Evolutionary conservation across 2,888 invertebrate genomes (phyloP).

Genomic region (Drosophila hamatofila): DNA sequence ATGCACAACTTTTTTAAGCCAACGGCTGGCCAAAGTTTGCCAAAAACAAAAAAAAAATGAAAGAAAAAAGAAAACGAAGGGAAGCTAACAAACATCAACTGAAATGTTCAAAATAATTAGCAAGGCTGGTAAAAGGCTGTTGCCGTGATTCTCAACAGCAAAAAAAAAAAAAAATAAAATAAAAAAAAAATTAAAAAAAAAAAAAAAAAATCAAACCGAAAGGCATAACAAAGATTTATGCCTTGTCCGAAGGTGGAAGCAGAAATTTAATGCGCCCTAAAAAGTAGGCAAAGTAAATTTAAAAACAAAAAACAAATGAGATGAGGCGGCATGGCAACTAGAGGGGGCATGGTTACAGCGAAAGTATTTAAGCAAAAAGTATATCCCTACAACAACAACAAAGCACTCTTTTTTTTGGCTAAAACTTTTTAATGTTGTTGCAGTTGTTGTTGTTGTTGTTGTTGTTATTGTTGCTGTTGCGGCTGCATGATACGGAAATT

Average conservation of each 20-base stretch:
- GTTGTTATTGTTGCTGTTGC: slow-evolving; percentile 39
- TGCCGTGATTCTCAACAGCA: slow-evolving; percentile 41
- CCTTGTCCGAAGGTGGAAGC: slow-evolving; percentile 58
- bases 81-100: slow-evolving; percentile 23
- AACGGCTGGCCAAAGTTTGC: slow-evolving; percentile 15
- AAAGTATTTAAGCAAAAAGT: slow-evolving; percentile 73
- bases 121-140: slow-evolving; percentile 29
- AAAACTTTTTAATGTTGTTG: slow-evolving; percentile 62
- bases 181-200: neutral
- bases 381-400: slow-evolving; percentile 47
- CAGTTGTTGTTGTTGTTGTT: slow-evolving; percentile 31
- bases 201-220: neutral
- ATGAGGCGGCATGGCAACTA: slow-evolving; percentile 18
- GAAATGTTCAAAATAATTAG: slow-evolving; percentile 56
- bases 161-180: slow-evolving; percentile 1
- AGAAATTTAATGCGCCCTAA: slow-evolving; percentile 68
- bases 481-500: slow-evolving; percentile 74
- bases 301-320: slow-evolving; percentile 11
- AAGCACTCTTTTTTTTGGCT: slow-evolving; percentile 47
- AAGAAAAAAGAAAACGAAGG: neutral
- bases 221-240: slow-evolving; percentile 76
- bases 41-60: neutral
- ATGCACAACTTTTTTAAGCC: slow-evolving; percentile 42
- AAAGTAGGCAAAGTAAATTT: slow-evolving; percentile 47
- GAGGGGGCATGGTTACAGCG: slow-evolving; percentile 30